phyloP scores from a whole-genome alignment of 64 coral and sea anemone species.

The Stichodactyla mertensii region DNA sequence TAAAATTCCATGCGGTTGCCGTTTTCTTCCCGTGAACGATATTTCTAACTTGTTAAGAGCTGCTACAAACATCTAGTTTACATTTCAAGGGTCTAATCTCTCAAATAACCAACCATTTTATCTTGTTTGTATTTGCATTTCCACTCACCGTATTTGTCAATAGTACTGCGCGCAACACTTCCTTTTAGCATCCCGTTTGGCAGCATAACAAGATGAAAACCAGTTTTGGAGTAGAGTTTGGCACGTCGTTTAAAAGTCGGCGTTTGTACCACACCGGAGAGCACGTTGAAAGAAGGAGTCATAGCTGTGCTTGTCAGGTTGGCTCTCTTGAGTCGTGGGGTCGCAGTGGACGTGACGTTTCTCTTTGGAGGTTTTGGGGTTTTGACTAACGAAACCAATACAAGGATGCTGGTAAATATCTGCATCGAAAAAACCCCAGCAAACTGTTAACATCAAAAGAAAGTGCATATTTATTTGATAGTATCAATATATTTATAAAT shows the following conservation, averaged over 20 bases:
- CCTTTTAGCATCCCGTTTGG: constrained; percentile 6
- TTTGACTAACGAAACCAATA: background rate
- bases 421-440: background rate
- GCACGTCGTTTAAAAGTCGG: background rate
- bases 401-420: constrained; percentile 10
- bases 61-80: no score
- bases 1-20: no score
- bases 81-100: background rate
- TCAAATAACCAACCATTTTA: background rate
- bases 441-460: background rate
- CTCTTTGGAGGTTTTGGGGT: constrained; percentile 10
- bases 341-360: background rate
- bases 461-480: background rate
- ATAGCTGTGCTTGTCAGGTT: background rate
- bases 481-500: no score
- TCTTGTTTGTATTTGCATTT: no score
- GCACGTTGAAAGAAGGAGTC: background rate
- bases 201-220: constrained; percentile 32
- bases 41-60: no score
- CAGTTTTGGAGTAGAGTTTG: constrained; percentile 8
- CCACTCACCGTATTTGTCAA: constrained; percentile 2
- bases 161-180: background rate
- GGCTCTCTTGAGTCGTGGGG: background rate
- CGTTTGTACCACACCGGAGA: background rate
- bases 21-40: no score